Percentiles rank a stretch among this genome's conserved stretches.
Conservation (phyloP, 2,797 vertebrate species). For the Anas flavirostris region DNA sequence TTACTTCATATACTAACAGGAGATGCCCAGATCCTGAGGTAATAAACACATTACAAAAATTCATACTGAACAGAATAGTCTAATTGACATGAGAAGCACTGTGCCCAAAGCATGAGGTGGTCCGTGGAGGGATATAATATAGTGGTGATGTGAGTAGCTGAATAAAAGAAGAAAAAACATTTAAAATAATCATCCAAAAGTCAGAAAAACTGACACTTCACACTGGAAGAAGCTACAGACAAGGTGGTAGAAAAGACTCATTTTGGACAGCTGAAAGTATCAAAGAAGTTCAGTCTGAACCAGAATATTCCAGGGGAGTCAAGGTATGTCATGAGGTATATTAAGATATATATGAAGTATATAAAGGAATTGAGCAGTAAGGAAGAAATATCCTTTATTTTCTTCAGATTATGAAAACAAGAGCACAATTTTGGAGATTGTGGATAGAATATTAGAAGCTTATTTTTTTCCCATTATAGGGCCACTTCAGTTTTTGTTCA, state of each 20-base stretch:
- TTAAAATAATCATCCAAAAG: background rate
- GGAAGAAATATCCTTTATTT: background rate
- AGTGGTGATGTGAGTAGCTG: background rate
- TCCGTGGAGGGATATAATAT: background rate
- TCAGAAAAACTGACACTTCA: background rate
- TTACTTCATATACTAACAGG: conserved; percentile 1
- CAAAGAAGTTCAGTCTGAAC: background rate
- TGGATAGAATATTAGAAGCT: background rate
- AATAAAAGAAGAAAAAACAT: background rate
- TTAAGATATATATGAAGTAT: background rate
- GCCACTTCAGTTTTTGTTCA: fast-evolving
- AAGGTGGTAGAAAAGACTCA: background rate
- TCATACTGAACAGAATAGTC: background rate
- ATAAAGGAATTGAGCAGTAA: background rate
- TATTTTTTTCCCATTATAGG: background rate
- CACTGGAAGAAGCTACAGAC: background rate
- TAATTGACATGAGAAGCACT: background rate
- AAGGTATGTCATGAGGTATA: background rate
- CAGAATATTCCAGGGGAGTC: background rate
- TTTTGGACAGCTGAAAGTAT: background rate
- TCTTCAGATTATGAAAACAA: background rate
- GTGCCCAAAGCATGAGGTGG: background rate
- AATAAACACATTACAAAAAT: conserved; percentile 28
- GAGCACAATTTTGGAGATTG: background rate
- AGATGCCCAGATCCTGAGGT: conserved; percentile 18